Percentiles rank a stretch among this genome's conserved stretches.
These are phyloP conservation scores for Iguana delicatissima DNA, from an alignment of 2,797 vertebrate genomes.

Conservation along the genomic window DNA sequence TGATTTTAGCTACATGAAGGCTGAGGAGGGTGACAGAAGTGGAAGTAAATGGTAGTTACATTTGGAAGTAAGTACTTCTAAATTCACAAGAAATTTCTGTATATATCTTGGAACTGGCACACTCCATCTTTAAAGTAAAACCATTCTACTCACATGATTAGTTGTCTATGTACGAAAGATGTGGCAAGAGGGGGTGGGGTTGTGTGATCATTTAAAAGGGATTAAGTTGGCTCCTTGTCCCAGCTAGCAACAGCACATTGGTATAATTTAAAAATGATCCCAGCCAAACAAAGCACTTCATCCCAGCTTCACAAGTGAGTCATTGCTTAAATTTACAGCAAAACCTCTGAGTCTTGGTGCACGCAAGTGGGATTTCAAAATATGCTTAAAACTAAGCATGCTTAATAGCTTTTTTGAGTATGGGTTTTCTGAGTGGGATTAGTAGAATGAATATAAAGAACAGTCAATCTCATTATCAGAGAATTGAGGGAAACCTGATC, in stretches of 20 bases:
- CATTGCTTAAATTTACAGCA: constrained; percentile 21
- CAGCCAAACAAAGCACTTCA: constrained; percentile 11
- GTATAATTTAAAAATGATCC: background rate
- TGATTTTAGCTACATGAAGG: background rate
- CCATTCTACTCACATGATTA: background rate
- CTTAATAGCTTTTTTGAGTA: constrained; percentile 17
- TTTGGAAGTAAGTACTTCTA: background rate
- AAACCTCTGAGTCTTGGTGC: background rate
- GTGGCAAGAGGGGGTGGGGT: background rate
- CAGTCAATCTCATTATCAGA: background rate
- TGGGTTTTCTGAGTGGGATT: constrained; percentile 31
- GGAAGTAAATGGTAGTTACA: background rate
- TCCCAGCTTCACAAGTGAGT: background rate
- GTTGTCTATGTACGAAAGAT: background rate
- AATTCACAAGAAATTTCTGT: background rate
- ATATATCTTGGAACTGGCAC: constrained; percentile 14
- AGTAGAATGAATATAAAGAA: constrained; percentile 8
- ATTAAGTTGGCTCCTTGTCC: background rate
- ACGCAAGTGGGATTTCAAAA: constrained; percentile 14
- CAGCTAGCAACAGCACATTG: background rate
- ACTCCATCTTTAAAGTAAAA: constrained; percentile 34
- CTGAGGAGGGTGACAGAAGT: too few species aligned
- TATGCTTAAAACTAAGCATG: constrained; percentile 10
- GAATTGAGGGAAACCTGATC: background rate
- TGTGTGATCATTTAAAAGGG: background rate